phyloP scores from a whole-genome alignment of 2,113 vertebrate genomes.

The Pyxicephalus adspersus region DNA sequence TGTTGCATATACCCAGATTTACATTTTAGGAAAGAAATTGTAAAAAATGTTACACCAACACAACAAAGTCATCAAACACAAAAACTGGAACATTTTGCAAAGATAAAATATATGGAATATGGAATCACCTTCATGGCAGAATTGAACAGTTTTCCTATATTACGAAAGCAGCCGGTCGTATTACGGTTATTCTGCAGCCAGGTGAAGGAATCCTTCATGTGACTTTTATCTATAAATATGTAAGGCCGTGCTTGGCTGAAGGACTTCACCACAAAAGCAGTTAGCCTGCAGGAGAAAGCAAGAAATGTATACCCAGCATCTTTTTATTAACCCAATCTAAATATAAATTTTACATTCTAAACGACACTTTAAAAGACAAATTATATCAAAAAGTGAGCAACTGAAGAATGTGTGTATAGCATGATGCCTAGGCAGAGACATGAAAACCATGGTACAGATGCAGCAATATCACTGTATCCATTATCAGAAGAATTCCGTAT shows the following conservation, averaged over 20 bases:
- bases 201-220: slow-evolving; percentile 69
- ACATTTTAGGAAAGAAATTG: no score
- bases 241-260: slow-evolving; percentile 76
- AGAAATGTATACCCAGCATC: not conserved
- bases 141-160: slow-evolving; percentile 78
- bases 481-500: no score
- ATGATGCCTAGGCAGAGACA: no score
- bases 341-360: not conserved
- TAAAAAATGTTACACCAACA: no score
- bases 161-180: slow-evolving; percentile 74
- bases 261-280: slow-evolving; percentile 87
- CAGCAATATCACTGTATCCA: no score
- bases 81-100: no score
- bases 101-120: not conserved
- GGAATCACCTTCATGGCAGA: slow-evolving; percentile 79
- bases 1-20: no score
- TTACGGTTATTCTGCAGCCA: slow-evolving; percentile 77
- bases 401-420: no score
- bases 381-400: no score
- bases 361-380: no score
- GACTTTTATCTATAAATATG: slow-evolving; percentile 73
- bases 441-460: no score
- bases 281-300: slow-evolving; percentile 72
- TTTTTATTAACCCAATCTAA: not conserved
- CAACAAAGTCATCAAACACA: no score